Conservation (phyloP, 1,140 invertebrate genomes). For the Trichonephila clavipes region DNA sequence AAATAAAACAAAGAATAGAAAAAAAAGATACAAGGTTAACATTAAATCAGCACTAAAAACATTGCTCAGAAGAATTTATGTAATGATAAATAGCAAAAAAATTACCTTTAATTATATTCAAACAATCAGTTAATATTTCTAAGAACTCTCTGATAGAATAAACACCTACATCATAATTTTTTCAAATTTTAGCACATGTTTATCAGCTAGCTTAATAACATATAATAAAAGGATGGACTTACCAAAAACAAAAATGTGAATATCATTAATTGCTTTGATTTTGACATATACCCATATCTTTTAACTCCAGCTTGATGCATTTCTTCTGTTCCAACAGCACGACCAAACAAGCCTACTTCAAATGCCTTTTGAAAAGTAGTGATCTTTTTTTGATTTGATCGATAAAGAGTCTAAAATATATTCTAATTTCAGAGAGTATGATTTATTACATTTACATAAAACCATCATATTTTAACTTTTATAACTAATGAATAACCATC, state of each 20-base stretch:
- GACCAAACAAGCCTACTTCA: constrained; percentile 65
- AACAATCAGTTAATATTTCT: too few species aligned
- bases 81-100: too few species aligned
- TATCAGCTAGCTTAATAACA: too few species aligned
- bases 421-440: neutral
- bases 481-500: too few species aligned
- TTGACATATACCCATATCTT: constrained; percentile 43
- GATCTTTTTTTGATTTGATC: constrained; percentile 46
- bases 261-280: neutral
- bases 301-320: constrained; percentile 62
- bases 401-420: constrained; percentile 39
- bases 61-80: too few species aligned
- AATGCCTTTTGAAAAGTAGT: constrained; percentile 38
- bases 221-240: neutral
- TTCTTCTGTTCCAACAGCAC: constrained; percentile 30
- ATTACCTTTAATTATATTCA: too few species aligned
- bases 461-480: neutral
- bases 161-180: too few species aligned
- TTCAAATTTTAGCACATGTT: too few species aligned
- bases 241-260: constrained; percentile 25
- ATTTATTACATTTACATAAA: neutral
- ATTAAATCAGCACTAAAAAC: too few species aligned
- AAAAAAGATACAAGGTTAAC: too few species aligned
- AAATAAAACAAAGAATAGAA: too few species aligned
- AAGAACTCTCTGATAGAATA: too few species aligned